Evolutionary conservation across 1,140 invertebrate genomes (phyloP), one percentile per base, ranked within the genome.

Genomic region (Leptoteleia sp.): DNA sequence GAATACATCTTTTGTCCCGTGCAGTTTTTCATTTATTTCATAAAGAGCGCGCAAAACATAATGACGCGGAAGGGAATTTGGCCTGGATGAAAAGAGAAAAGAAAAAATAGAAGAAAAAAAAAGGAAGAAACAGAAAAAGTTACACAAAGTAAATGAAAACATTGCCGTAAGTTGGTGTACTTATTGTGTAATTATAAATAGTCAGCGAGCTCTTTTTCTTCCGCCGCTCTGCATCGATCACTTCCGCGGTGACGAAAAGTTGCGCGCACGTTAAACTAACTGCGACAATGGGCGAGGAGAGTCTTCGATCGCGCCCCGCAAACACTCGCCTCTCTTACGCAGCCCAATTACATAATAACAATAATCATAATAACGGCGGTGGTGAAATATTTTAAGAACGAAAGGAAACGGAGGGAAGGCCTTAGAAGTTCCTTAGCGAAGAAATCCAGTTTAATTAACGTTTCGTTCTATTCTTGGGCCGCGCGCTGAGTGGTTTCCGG

Each of bases 391-490:
- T 59, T 65, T 55, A 43, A 65, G 33, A 45, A 67, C 25, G 48
- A 33, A 57, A 12, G 33, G 57, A 64, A 76, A 57, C 35, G 31
- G 48, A 45, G 40, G 38, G 47, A 52, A 67, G 12, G 31, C 47
- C 27, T 42, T 22, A 29, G 13, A 42, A 76, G 64, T 70, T 70
- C 55, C 42, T 68, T 42, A 50, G 57, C 52, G 50, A 75, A 50
- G 61, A 75, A 75, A 75, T 64, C 57, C 64, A 54, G 54, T 76
- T 76, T 76, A 76, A 70, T 76, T 76, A 76, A 70, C 48, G 57
- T 76, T 62, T 54, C 47, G 22, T 68, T 68, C 48, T 12, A 62
- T 61, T 38, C 37, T 42, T 16, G 19, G 4, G 3, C 29, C 37
- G 19, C n/a, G 52, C 13, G 35, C 35, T 25, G 37, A 76, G 64